Conservation (phyloP, 30 jellyfish, hydroid and myxozoan genomes). For the Sanderia malayensis region DNA sequence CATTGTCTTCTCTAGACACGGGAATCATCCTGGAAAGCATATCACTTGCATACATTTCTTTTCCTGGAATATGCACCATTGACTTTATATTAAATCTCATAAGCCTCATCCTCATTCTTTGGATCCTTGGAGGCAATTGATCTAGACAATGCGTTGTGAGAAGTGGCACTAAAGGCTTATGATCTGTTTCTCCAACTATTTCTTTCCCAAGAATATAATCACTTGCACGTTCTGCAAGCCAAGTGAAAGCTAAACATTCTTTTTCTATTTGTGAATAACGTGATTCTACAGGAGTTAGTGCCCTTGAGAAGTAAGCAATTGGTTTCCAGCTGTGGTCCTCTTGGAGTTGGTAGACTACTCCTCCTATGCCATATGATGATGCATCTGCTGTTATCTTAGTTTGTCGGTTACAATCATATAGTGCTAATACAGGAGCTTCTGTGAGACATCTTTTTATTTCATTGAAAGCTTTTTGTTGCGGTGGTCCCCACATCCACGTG, state of each 20-base stretch:
- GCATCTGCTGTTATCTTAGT: conserved; percentile 45
- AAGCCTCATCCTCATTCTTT: conserved; percentile 28
- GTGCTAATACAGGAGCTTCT: conserved; percentile 21
- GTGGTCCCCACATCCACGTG: conserved; percentile 38
- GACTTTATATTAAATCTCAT: conserved; percentile 26
- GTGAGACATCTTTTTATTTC: conserved; percentile 29
- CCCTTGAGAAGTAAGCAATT: conserved; percentile 45
- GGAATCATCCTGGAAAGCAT: conserved; percentile 37
- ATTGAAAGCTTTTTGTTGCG: conserved; percentile 39
- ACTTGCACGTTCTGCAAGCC: conserved; percentile 50
- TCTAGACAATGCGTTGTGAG: conserved; percentile 42
- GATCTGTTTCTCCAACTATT: conserved; percentile 46
- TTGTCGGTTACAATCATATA: conserved; percentile 15
- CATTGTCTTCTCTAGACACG: not conserved
- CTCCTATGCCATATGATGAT: conserved; percentile 54
- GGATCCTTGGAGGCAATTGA: conserved; percentile 40
- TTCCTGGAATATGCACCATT: conserved; percentile 36
- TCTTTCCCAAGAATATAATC: conserved; percentile 47
- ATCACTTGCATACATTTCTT: conserved; percentile 39
- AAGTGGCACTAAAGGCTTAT: conserved; percentile 36
- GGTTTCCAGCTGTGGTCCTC: conserved; percentile 40
- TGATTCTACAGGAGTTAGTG: conserved; percentile 39
- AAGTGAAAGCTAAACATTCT: conserved; percentile 63
- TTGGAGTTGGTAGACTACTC: conserved; percentile 33
- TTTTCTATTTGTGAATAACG: conserved; percentile 55